Evolutionary conservation across 53 echinoderm and acorn worm species (phyloP).

Genomic region (Pentamera pediparva): DNA sequence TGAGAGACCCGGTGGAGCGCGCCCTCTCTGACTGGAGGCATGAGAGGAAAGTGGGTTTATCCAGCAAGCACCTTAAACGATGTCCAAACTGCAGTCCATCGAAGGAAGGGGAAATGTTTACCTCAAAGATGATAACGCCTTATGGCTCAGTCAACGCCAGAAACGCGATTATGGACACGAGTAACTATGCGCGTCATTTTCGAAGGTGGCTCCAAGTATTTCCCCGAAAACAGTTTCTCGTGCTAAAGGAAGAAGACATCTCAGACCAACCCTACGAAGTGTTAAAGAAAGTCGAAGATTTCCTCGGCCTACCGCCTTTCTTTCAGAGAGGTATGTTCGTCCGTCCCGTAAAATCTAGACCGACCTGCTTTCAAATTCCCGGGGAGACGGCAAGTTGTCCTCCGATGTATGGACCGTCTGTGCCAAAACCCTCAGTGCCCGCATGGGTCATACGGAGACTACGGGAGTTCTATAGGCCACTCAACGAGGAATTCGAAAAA

Average conservation of each 20-base stretch:
- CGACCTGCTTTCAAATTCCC: neutral
- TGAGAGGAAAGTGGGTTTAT: neutral
- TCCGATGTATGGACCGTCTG: neutral
- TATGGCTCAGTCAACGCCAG: neutral
- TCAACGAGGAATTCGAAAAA: constrained; percentile 10
- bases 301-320: neutral
- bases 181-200: constrained; percentile 13
- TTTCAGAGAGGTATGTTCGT: constrained; percentile 10
- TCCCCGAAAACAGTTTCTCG: constrained; percentile 6
- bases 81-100: no score
- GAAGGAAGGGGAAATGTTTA: no score
- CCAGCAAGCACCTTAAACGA: no score
- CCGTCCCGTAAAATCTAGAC: neutral
- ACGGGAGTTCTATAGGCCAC: constrained; percentile 23
- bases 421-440: neutral
- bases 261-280: neutral
- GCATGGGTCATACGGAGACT: neutral
- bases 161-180: constrained; percentile 3
- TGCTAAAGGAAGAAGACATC: constrained; percentile 14
- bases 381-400: neutral
- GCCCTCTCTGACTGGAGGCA: constrained; percentile 34
- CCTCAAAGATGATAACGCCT: no score
- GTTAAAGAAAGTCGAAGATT: no score
- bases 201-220: constrained; percentile 5
- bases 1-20: constrained; percentile 45